These are phyloP conservation scores for Coenobita brevimanus DNA, from an alignment of 1,140 invertebrate species.

Conservation along the genomic window DNA sequence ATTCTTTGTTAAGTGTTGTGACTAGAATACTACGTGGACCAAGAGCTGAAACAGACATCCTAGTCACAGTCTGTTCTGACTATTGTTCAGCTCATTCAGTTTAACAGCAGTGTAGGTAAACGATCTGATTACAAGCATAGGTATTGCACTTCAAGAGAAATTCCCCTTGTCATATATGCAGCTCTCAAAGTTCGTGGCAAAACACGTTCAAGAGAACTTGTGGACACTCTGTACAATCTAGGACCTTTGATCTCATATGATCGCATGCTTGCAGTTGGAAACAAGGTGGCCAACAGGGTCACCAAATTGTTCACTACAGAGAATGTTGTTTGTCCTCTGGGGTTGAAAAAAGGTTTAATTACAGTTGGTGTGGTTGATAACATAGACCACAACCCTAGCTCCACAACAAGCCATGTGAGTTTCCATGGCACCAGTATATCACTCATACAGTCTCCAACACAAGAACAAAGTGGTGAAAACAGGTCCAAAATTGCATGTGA, in stretches of 20 bases:
- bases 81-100: too few relatives aligned
- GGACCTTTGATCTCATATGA: constrained; percentile 14
- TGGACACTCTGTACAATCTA: not conserved
- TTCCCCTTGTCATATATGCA: not conserved
- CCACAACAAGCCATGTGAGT: not conserved
- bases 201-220: not conserved
- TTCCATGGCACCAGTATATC: constrained; percentile 7
- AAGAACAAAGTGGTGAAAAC: too few relatives aligned
- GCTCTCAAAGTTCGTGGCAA: not conserved
- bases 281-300: not conserved
- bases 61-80: too few relatives aligned
- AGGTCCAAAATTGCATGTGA: too few relatives aligned
- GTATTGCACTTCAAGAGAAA: too few relatives aligned
- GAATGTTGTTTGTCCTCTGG: not conserved
- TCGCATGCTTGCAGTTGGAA: not conserved
- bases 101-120: too few relatives aligned
- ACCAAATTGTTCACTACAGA: not conserved
- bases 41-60: not conserved
- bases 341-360: not conserved
- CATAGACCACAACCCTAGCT: not conserved
- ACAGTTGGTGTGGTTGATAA: not conserved
- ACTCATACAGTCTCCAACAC: not conserved
- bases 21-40: too few relatives aligned
- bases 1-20: too few relatives aligned
- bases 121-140: too few relatives aligned